Conservation (phyloP, 2,113 vertebrate species). For the Aphelocoma coerulescens region DNA sequence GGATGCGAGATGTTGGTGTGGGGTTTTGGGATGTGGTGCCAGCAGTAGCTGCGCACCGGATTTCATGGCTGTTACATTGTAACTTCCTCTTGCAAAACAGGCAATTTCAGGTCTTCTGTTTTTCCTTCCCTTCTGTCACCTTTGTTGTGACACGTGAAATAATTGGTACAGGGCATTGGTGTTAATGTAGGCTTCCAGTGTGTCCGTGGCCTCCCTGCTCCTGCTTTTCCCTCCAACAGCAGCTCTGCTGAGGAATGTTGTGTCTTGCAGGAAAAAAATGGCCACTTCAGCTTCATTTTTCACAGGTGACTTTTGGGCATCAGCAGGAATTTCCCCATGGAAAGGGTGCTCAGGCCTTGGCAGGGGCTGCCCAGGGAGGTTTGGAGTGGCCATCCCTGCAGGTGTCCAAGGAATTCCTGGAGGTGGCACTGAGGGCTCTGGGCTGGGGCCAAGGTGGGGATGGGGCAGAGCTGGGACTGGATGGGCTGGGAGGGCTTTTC, state of each 20-base stretch:
- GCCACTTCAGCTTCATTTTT: accelerated
- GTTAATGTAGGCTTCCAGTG: not conserved
- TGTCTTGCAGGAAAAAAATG: not conserved
- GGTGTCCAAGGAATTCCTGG: not conserved
- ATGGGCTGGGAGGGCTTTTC: not conserved
- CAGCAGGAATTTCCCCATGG: accelerated
- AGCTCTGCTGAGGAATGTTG: not conserved
- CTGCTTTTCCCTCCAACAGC: not conserved
- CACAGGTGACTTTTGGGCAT: not conserved
- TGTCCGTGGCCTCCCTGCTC: not conserved
- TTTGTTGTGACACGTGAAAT: not conserved
- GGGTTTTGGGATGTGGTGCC: not conserved
- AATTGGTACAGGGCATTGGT: not conserved
- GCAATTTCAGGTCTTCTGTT: not conserved
- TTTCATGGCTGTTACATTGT: not conserved
- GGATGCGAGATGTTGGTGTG: not conserved
- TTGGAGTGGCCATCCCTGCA: not conserved
- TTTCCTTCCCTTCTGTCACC: not conserved
- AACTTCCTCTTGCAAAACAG: constrained; percentile 21
- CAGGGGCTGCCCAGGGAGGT: not conserved
- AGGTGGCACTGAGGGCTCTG: not conserved
- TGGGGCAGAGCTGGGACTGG: accelerated
- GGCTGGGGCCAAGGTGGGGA: not conserved
- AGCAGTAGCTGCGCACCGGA: not conserved
- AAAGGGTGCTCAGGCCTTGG: accelerated